Conservation (phyloP, 2,888 invertebrate species). For the Tiliacea aurago region DNA sequence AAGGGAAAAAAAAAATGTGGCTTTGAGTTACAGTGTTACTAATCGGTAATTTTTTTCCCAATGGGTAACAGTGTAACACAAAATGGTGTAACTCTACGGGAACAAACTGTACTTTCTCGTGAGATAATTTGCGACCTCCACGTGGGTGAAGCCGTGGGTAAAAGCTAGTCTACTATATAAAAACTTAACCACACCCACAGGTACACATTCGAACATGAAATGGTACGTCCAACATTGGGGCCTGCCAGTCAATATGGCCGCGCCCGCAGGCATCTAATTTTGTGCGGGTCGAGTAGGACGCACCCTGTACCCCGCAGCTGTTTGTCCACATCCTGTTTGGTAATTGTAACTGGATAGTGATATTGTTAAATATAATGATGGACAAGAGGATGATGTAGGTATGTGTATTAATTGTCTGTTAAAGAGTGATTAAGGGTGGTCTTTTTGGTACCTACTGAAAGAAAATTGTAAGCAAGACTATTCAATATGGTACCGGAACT, state of each 20-base stretch:
- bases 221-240: constrained; percentile 4
- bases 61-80: no score
- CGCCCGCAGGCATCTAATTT: constrained; percentile 48
- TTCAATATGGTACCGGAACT: background rate
- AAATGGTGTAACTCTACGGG: no score
- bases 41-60: no score
- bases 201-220: constrained; percentile 12
- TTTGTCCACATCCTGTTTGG: constrained; percentile 30
- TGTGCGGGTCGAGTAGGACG: constrained; percentile 20
- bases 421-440: background rate
- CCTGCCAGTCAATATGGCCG: constrained; percentile 27
- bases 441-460: background rate
- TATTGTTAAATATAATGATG: constrained; percentile 39
- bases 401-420: background rate
- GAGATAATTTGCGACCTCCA: no score
- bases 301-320: constrained; percentile 24
- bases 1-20: no score
- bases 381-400: constrained; percentile 18
- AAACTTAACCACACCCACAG: background rate
- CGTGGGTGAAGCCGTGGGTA: no score
- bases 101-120: no score
- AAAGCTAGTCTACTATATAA: background rate
- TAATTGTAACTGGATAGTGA: constrained; percentile 32
- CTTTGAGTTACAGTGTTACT: no score
- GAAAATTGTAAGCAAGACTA: background rate